Conservation (phyloP, 2,113 vertebrate genomes). For the Oreochromis aureus region DNA sequence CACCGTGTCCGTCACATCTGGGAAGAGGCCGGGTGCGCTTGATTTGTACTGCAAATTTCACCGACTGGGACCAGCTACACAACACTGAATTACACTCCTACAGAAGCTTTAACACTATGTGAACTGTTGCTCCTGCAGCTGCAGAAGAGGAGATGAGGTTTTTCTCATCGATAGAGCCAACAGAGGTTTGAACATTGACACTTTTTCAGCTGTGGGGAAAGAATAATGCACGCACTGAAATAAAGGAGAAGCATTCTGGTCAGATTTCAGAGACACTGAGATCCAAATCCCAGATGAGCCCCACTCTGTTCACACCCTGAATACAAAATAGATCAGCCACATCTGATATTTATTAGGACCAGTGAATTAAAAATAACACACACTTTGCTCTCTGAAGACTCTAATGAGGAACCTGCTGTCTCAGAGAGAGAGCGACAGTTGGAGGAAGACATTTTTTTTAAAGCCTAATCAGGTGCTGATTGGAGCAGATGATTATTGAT, state of each 20-base stretch:
- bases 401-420: not conserved
- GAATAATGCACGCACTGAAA: not conserved
- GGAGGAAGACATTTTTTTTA: fast-evolving
- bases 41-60: not conserved
- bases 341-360: not conserved
- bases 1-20: not conserved
- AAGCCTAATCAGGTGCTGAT: not conserved
- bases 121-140: not conserved
- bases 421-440: not conserved
- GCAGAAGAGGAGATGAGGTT: fast-evolving
- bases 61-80: not conserved
- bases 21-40: not conserved
- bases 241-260: not conserved
- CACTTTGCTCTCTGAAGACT: not conserved
- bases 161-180: not conserved
- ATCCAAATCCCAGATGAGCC: not conserved
- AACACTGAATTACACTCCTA: not conserved
- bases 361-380: not conserved
- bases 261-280: not conserved
- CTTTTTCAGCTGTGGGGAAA: not conserved
- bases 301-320: not conserved
- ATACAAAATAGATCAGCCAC: not conserved
- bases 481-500: not conserved
- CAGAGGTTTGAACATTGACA: fast-evolving
- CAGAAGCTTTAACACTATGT: not conserved